Evolutionary conservation across 2,797 vertebrate species (phyloP).

Genomic region (Leptoclinus maculatus): DNA sequence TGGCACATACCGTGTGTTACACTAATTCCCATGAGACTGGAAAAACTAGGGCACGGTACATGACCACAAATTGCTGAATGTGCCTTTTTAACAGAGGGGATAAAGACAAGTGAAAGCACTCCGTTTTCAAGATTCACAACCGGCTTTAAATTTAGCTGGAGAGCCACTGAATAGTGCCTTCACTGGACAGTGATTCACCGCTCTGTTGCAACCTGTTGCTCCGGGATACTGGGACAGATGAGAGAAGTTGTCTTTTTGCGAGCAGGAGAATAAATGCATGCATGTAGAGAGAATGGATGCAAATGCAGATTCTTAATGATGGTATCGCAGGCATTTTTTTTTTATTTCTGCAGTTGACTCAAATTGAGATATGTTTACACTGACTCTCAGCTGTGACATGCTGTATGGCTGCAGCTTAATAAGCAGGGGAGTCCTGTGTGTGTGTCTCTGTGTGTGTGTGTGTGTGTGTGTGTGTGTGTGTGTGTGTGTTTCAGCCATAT

Average conservation of each 20-base stretch:
- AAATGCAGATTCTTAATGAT: not conserved
- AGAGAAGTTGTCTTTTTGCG: not conserved
- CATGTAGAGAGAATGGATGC: not conserved
- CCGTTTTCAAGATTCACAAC: not conserved
- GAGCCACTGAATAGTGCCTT: not conserved
- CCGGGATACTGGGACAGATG: constrained; percentile 11
- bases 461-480: not conserved
- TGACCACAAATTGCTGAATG: not conserved
- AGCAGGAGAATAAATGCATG: not conserved
- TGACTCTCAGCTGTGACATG: constrained; percentile 32
- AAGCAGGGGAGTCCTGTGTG: not conserved
- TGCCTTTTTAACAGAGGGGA: not conserved
- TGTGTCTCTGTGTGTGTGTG: constrained; percentile 8
- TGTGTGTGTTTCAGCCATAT: constrained; percentile 31
- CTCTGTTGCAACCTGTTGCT: constrained; percentile 32
- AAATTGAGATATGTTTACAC: constrained; percentile 35
- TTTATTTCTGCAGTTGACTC: constrained; percentile 30
- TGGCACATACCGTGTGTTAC: not conserved
- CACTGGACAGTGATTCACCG: not conserved
- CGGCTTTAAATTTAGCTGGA: constrained; percentile 10
- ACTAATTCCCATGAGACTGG: not conserved
- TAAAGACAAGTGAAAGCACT: not conserved
- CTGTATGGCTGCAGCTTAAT: constrained; percentile 15
- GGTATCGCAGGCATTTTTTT: constrained; percentile 27
- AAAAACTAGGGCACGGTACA: not conserved